A percentile compares a stretch with the other conserved stretches of the same genome.
Evolutionary conservation across 1,140 invertebrate genomes (phyloP).

Genomic region (Drosophila lowei): DNA sequence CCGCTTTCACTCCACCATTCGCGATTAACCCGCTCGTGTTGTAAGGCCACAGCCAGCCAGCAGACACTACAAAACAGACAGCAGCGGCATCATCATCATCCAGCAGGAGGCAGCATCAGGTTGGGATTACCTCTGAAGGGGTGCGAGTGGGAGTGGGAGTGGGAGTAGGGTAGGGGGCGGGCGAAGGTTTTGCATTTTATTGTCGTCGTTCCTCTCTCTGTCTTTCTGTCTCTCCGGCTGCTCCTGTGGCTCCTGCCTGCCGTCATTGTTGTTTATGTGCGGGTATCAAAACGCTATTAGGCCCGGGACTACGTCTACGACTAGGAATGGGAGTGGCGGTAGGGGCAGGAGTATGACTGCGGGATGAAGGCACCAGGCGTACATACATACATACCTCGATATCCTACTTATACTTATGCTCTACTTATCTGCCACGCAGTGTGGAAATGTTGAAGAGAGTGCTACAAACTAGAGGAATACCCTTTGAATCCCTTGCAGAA

Average conservation of each 20-base stretch:
- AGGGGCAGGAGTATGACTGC: too few species aligned
- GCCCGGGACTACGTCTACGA: constrained; percentile 60
- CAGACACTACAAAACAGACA: constrained; percentile 73
- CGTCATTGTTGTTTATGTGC: constrained; percentile 77
- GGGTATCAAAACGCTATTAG: constrained; percentile 80
- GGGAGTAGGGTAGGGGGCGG: background rate
- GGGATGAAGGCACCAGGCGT: constrained; percentile 9
- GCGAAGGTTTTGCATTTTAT: constrained; percentile 67
- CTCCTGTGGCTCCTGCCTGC: constrained; percentile 40
- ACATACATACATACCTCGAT: constrained; percentile 44
- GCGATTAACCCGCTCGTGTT: constrained; percentile 62
- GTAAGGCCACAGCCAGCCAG: constrained; percentile 28
- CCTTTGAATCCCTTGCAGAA: constrained; percentile 1
- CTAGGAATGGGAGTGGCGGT: too few species aligned
- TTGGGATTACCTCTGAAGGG: constrained; percentile 60
- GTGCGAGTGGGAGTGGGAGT: background rate
- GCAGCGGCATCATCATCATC: background rate
- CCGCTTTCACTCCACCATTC: constrained; percentile 3
- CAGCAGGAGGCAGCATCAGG: constrained; percentile 51
- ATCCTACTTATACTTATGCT: constrained; percentile 59
- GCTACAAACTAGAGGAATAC: constrained; percentile 16
- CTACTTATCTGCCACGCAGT: constrained; percentile 35
- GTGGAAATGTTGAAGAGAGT: background rate
- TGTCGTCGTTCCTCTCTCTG: constrained; percentile 42
- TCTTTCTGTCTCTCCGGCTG: constrained; percentile 17